Evolutionary conservation across 2,113 vertebrate species (phyloP).

Genomic region (Sinocyclocheilus anshuiensis): DNA sequence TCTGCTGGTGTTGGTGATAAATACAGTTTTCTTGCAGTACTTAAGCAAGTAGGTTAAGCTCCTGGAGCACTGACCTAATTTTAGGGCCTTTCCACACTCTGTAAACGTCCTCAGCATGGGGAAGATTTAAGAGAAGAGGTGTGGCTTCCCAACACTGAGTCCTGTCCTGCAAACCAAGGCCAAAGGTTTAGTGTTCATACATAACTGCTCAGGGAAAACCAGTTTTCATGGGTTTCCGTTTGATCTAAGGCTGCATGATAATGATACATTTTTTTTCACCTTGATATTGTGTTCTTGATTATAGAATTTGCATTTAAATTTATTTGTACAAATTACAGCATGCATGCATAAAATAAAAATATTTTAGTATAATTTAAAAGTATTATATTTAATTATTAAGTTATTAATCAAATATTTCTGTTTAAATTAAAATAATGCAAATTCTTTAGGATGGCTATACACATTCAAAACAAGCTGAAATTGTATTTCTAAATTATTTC

Average conservation of each 20-base stretch:
- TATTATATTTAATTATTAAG: too few species aligned
- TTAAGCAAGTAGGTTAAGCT: slow-evolving; percentile 35
- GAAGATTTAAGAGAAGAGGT: slow-evolving; percentile 25
- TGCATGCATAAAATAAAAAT: not conserved
- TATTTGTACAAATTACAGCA: not conserved
- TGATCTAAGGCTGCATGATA: not conserved
- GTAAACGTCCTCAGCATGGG: not conserved
- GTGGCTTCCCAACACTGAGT: slow-evolving; percentile 23
- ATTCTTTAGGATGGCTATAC: not conserved
- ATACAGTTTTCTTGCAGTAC: not conserved
- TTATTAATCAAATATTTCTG: not conserved
- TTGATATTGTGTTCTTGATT: not conserved
- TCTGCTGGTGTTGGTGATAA: not conserved
- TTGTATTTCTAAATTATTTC: not conserved
- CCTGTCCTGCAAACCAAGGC: not conserved
- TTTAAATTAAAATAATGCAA: not conserved
- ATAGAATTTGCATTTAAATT: not conserved
- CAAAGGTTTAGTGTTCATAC: slow-evolving; percentile 9
- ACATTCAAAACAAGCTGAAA: not conserved
- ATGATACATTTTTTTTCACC: not conserved
- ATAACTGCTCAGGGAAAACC: not conserved
- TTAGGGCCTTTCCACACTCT: not conserved
- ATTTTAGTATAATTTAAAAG: too few species aligned
- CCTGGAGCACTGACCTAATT: slow-evolving; percentile 26
- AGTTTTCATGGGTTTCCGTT: not conserved